A percentile compares a stretch with the other conserved stretches of the same genome.
Conservation (phyloP, 2,888 invertebrate genomes). For the Priocnemis perturbator region DNA sequence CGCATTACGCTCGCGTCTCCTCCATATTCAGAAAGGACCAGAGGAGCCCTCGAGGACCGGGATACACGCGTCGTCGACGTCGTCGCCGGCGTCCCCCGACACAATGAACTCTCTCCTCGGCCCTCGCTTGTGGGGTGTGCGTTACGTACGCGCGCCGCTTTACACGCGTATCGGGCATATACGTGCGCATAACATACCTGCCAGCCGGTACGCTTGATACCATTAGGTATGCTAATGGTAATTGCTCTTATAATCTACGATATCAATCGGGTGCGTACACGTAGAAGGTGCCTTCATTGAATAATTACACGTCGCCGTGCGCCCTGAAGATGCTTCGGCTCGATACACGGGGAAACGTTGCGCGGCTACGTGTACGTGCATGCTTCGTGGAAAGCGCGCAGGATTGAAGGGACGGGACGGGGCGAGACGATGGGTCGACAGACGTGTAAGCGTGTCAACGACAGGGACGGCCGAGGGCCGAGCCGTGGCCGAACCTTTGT, state of each 20-base stretch:
- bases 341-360: constrained; percentile 63
- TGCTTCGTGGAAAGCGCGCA: constrained; percentile 42
- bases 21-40: constrained; percentile 7
- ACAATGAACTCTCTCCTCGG: constrained; percentile 32
- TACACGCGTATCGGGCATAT: constrained; percentile 17
- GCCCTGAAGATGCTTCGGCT: constrained; percentile 60
- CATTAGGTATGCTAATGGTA: constrained; percentile 68
- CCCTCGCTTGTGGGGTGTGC: constrained; percentile 5
- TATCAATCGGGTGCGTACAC: constrained; percentile 66
- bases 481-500: no score
- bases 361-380: constrained; percentile 37
- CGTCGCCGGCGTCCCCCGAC: constrained; percentile 9
- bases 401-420: constrained; percentile 16
- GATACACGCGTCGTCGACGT: constrained; percentile 13
- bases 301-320: constrained; percentile 68
- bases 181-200: constrained; percentile 42
- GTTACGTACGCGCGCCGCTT: constrained; percentile 5
- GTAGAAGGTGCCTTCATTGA: constrained; percentile 64
- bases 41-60: constrained; percentile 7
- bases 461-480: no score
- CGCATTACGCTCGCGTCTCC: no score
- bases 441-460: no score
- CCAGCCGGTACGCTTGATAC: constrained; percentile 57
- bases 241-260: constrained; percentile 68
- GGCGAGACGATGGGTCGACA: constrained; percentile 1